These are phyloP conservation scores for Caerostris extrusa DNA, from an alignment of 1,140 invertebrate genomes.

Conservation along the genomic window DNA sequence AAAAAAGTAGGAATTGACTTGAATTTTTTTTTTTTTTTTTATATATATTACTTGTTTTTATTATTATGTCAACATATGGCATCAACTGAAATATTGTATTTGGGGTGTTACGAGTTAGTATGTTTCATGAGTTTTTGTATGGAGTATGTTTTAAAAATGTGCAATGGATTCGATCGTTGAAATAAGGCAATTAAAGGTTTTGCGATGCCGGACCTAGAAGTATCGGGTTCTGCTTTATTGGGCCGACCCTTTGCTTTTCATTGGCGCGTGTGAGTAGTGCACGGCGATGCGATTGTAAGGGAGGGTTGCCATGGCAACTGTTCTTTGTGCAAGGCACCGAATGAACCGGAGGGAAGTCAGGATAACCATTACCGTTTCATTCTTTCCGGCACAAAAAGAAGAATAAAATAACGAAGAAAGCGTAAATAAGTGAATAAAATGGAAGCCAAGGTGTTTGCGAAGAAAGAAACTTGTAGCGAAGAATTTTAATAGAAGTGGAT, in stretches of 20 bases:
- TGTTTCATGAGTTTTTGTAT: too few relatives aligned
- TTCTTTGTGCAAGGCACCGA: conserved; percentile 42
- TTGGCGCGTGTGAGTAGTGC: conserved; percentile 55
- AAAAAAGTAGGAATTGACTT: too few relatives aligned
- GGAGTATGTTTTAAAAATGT: too few relatives aligned
- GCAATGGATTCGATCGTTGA: not conserved
- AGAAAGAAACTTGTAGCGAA: conserved; percentile 1
- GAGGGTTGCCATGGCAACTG: conserved; percentile 54
- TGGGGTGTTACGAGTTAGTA: too few relatives aligned
- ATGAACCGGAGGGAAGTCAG: conserved; percentile 70
- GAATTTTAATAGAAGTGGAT: conserved; percentile 13
- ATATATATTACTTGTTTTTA: too few relatives aligned
- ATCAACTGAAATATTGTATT: too few relatives aligned
- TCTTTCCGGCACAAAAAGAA: conserved; percentile 52
- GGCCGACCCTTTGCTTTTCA: conserved; percentile 18
- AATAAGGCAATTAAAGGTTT: not conserved
- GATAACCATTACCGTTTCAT: conserved; percentile 71
- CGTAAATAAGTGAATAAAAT: conserved; percentile 61
- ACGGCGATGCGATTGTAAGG: conserved; percentile 56
- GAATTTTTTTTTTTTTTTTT: too few relatives aligned
- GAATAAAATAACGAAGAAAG: conserved; percentile 22
- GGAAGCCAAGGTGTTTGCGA: conserved; percentile 1
- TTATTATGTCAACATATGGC: too few relatives aligned
- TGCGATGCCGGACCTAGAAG: conserved; percentile 18
- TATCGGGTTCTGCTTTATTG: conserved; percentile 52